A percentile compares a stretch with the other conserved stretches of the same genome.
phyloP scores from a whole-genome alignment of 1,140 invertebrate genomes.

The Heliconius nattereri region DNA sequence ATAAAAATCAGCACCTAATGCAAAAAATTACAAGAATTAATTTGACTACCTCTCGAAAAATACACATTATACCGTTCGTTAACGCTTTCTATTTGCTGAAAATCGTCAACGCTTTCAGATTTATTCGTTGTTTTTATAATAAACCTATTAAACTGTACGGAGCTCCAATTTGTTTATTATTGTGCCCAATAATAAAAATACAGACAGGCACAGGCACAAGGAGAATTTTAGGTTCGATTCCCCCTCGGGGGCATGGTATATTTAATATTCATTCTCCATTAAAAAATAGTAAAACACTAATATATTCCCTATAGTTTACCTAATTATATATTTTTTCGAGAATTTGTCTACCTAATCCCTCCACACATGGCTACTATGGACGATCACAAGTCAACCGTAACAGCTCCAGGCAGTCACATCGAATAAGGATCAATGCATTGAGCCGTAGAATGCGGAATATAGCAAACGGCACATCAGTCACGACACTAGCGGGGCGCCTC shows the following conservation, averaged over 20 bases:
- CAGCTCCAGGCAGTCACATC: conserved; percentile 14
- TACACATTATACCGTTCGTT: background rate
- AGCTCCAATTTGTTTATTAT: background rate
- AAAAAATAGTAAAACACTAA: no score
- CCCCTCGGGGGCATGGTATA: no score
- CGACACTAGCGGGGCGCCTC: conserved; percentile 18
- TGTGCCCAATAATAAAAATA: background rate
- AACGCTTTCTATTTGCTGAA: conserved; percentile 24
- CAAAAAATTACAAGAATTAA: background rate
- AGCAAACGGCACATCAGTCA: conserved; percentile 19
- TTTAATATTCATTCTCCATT: no score
- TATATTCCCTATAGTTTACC: no score
- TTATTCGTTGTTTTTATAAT: background rate
- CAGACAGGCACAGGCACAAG: no score
- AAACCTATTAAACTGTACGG: background rate
- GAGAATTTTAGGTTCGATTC: no score
- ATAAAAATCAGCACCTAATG: background rate
- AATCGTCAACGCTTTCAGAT: conserved; percentile 20
- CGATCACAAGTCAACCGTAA: conserved; percentile 23
- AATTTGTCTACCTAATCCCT: background rate
- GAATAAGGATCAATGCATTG: conserved; percentile 31
- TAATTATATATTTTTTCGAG: background rate
- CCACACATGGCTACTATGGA: background rate
- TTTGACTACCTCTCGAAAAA: background rate
- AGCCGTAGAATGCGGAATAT: conserved; percentile 36